Evolutionary conservation across 2,888 invertebrate genomes (phyloP), one percentile per base, ranked within the genome.

Genomic region (Polydrusus pterygomalis): DNA sequence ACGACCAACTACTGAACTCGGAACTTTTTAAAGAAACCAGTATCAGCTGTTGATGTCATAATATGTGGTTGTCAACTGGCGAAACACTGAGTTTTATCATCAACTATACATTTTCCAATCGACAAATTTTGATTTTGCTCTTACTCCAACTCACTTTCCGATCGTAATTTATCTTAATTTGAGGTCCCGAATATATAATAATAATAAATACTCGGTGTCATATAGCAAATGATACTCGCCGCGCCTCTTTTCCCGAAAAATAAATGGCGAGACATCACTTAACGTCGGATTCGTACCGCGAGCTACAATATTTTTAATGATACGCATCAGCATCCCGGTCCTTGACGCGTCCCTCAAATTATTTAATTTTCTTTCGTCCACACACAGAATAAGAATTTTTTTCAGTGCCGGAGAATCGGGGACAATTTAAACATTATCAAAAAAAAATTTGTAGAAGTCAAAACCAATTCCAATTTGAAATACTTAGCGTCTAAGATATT

Each of bases 341-440:
- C 56, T 54, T 40, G 56, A 58, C 62, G 54, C 63, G 74, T 40
- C 63, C 68, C 68, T 63, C 64, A 49, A 49, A 69, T 68, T 74
- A 74, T 74, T 74, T 70, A 74, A 70, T 74, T 70, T 74, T 69
- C 56, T 54, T 70, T 70, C 40, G 25, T 30, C 43, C 70, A 60
- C 25, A 47, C 43, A 43, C 45, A 49, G 43, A 70, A 70, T 60
- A 70, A 60, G 56, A 68, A 68, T 56, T 15, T 45, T 40, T 49
- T 47, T n/a, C 56, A 47, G 25, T 60, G 49, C 20, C 70, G 70
- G 38, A 54, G 40, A 5, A 0, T 20, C 15, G 6, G 67, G n/a
- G 40, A 38, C n/a, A 17, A 2, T 30, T 34, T 34, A 7, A 10
- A 1, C 34, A 34, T 7, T 10, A 34, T 8, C 34, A 2, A 7